A percentile compares a stretch with the other conserved stretches of the same genome.
Conservation (phyloP, 1,140 invertebrate genomes). For the Ruditapes philippinarum region DNA sequence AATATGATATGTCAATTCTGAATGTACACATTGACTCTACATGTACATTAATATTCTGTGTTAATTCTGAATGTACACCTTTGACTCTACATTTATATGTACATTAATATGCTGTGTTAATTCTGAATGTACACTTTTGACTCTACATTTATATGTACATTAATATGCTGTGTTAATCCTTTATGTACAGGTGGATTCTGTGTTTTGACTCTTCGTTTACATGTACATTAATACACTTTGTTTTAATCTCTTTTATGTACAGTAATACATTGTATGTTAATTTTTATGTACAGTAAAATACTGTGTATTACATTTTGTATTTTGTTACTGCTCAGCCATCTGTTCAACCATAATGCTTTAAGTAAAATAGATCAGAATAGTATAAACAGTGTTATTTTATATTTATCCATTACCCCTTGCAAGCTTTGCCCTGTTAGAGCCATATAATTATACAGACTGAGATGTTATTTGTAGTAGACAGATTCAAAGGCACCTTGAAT, state of each 20-base stretch:
- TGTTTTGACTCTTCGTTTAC: background rate
- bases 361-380: slow-evolving; percentile 62
- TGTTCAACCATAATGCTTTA: slow-evolving; percentile 64
- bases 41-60: too few species aligned
- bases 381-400: background rate
- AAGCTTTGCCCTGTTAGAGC: too few species aligned
- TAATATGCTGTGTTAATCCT: background rate
- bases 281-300: slow-evolving; percentile 10
- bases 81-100: too few species aligned
- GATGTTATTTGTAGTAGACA: too few species aligned
- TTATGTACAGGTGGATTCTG: background rate
- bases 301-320: slow-evolving; percentile 48
- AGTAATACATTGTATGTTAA: slow-evolving; percentile 17
- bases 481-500: too few species aligned
- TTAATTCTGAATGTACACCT: too few species aligned
- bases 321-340: slow-evolving; percentile 52
- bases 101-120: background rate
- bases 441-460: too few species aligned
- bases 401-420: too few species aligned
- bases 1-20: too few species aligned
- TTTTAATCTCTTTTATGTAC: background rate
- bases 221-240: slow-evolving; percentile 15
- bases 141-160: background rate
- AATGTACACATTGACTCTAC: too few species aligned
- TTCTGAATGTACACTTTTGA: too few species aligned